These are phyloP conservation scores for Glaucidium brasilianum DNA, from an alignment of 2,113 vertebrate genomes.

Conservation along the genomic window DNA sequence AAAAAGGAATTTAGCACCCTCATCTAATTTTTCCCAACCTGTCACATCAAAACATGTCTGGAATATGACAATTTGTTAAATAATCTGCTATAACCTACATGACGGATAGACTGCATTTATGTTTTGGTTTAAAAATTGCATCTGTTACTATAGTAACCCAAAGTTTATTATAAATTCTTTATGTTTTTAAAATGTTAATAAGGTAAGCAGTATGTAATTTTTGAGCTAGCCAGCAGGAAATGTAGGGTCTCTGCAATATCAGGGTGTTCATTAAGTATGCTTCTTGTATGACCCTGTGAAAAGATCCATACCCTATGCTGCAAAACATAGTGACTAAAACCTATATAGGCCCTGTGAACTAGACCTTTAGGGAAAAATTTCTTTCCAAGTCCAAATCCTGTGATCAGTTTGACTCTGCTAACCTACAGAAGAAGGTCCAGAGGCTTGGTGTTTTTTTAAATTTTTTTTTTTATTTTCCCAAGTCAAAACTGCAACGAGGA, in stretches of 20 bases:
- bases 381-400: not conserved
- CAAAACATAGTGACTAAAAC: not conserved
- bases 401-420: not conserved
- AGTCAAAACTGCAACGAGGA: not conserved
- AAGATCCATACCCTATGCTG: not conserved
- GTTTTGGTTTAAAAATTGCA: not conserved
- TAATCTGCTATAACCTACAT: not conserved
- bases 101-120: not conserved
- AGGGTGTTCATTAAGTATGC: not conserved
- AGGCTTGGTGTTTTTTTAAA: not conserved
- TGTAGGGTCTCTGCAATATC: not conserved
- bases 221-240: not conserved
- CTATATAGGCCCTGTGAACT: not conserved
- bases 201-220: not conserved
- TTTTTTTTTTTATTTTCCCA: not conserved
- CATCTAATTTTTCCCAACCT: not conserved
- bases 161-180: not conserved
- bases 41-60: not conserved
- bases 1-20: not conserved
- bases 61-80: not conserved
- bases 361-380: not conserved
- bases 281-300: not conserved
- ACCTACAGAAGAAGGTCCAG: not conserved
- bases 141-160: not conserved
- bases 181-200: not conserved